Base-by-base conservation (phyloP, 2,797 vertebrate genomes). In the Neopelma chrysocephalum region DNA sequence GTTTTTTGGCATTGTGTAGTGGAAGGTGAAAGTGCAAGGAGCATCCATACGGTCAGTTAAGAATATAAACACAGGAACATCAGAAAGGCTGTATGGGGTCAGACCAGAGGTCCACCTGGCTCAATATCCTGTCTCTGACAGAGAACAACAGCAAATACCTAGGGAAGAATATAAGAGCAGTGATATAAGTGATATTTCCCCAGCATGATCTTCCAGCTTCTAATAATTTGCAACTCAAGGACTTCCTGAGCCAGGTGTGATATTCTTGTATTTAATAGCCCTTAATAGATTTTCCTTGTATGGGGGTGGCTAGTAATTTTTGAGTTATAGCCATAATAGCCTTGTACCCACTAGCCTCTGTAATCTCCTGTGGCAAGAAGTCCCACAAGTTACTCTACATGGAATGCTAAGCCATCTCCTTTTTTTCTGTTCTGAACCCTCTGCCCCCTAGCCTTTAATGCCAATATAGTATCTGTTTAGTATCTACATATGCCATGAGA, bases 71-170 rank as follows among this genome's bases (percentile, higher is more conserved):
- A 96, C 48, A 47, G 48, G 83, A 87, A 85, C 78, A 91, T 91
- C 91, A 92, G 87, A 96, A 89, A 64, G 82, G 83, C 82, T 91
- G 8, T 80, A 15, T 58, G 87, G 79, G 96, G 94, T 97, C 94
- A 96, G 90, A 94, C 68, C 84, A 96, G 95, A 95, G 93, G 96
- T 94, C 90, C 75, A n/a, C 42, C 87, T 94, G 79, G 84, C 96
- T 96, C 95, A 96, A 97, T 97, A 97, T 97, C 94, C 96, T 96
- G 94, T 95, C 83, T 97, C 89, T 75, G 81, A 71, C 66, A 91
- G 81, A 92, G 71, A 96, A 80, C 92, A 92, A 77, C 87, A 77
- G 75, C 6, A 10, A 92, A 95, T 96, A 91, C 79, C 96, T 93
- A 78, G 94, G 95, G 95, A 94, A 91, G 94, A 94, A 94, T 96